phyloP scores from a whole-genome alignment of 2,888 invertebrate genomes.

The Drosophila diplacantha region DNA sequence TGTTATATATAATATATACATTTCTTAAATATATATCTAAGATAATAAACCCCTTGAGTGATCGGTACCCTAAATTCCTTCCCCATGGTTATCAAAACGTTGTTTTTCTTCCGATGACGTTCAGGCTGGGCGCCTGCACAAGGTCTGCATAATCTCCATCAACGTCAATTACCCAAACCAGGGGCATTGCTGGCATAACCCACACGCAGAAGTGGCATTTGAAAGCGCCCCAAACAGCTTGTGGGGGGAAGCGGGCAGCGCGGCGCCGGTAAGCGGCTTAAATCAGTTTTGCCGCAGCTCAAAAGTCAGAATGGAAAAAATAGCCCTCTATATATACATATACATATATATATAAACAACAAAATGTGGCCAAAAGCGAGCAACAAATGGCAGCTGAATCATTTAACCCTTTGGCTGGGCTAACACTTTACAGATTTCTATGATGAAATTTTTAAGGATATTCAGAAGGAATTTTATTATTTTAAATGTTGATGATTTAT shows the following conservation, averaged over 20 bases:
- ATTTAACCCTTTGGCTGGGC: not conserved
- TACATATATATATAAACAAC: constrained; percentile 10
- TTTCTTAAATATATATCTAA: not conserved
- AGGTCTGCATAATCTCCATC: constrained; percentile 59
- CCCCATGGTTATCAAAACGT: not conserved
- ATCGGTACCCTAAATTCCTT: not conserved
- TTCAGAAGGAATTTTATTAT: not conserved
- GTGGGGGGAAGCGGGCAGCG: constrained; percentile 8
- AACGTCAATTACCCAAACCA: constrained; percentile 71
- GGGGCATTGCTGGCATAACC: constrained; percentile 10
- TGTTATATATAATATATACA: no score
- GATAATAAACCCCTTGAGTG: not conserved
- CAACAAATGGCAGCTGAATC: constrained; percentile 23
- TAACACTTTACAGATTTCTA: not conserved
- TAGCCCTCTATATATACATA: constrained; percentile 14
- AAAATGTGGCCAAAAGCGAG: constrained; percentile 28
- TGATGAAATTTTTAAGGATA: no score
- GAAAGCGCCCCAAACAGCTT: constrained; percentile 24
- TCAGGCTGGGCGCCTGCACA: constrained; percentile 10
- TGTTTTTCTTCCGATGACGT: constrained; percentile 1
- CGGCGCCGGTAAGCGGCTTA: constrained; percentile 65
- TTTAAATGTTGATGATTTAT: not conserved
- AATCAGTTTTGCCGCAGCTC: constrained; percentile 54
- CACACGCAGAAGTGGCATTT: constrained; percentile 50
- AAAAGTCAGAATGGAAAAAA: constrained; percentile 49